Base-by-base conservation (phyloP, 2,888 invertebrate genomes). In the Heteromyza rotundicornis region DNA sequence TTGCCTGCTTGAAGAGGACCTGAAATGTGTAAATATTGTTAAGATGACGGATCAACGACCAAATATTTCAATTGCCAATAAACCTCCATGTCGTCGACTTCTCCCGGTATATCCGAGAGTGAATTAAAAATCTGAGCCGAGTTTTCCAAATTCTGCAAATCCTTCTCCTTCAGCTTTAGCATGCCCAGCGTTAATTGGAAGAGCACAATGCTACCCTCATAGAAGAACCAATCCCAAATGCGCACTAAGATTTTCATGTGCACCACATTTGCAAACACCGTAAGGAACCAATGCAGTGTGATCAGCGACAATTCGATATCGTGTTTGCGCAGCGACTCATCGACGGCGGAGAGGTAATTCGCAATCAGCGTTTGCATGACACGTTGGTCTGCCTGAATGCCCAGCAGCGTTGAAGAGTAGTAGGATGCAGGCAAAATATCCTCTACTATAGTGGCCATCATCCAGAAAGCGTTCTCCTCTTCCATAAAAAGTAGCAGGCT, bases 381-480 rank as follows among this genome's bases (percentile, higher is more conserved):
- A 77, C 93, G 88, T 84, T 98, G 98, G 82, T 98, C 98, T 22
- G 97, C 96, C 87, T 97, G 94, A 67, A 95, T 92, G 54, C 94
- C 91, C 69, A 98, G 88, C 62, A 98, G 86, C 36, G 96, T 96
- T 64, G 95, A 94, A 62, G 96, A 96, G 83, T 97, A 99, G 84
- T 98, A 99, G 1, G 96, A 96, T 57, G 98, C 95, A 36, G 99
- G 98, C 67, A 99, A 85, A 14, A 98, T 86, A 84, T 99, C 98
- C 86, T 99, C 98, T n/a, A 99, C 95, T 73, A 99, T 94, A 2
- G 97, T 93, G 71, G 96, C 94, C 94, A 98, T 95, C 85, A 98
- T 92, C 99, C 99, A 99, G 85, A 99, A 99, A 44, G 95, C 92
- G 84, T 97, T 96, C 84, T 99, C 98, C 85, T 99, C 99, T 83